Conservation (phyloP, 2,797 vertebrate species). For the Melanotaenia nigrans region DNA sequence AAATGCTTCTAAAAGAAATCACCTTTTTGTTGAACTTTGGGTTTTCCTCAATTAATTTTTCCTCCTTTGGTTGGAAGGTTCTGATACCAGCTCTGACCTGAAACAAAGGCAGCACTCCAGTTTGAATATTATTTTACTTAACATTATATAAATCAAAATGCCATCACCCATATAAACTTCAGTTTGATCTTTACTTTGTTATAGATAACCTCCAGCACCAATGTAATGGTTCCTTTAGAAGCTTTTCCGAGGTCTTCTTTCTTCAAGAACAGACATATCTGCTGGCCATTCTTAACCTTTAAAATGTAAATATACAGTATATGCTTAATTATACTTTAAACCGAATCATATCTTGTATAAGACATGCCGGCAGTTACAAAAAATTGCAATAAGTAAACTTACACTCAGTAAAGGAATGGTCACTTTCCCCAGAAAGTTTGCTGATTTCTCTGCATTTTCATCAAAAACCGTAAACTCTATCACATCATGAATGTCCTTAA, state of each 20-base stretch:
- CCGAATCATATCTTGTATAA: not conserved
- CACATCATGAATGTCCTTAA: conserved; percentile 95
- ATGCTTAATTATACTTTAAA: not conserved
- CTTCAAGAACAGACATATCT: conserved; percentile 87
- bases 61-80: conserved; percentile 90
- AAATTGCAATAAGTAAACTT: conserved; percentile 71
- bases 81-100: conserved; percentile 91
- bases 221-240: conserved; percentile 91
- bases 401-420: conserved; percentile 93
- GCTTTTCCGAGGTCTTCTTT: conserved; percentile 89
- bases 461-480: conserved; percentile 92
- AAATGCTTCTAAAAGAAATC: not conserved
- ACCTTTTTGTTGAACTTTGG: conserved; percentile 97
- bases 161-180: conserved; percentile 7
- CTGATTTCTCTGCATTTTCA: conserved; percentile 94
- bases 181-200: conserved; percentile 88
- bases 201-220: conserved; percentile 91
- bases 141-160: not conserved
- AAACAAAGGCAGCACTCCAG: not conserved
- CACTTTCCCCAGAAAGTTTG: conserved; percentile 93
- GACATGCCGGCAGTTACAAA: not conserved
- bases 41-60: conserved; percentile 87
- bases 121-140: not conserved
- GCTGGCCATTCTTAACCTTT: conserved; percentile 90
- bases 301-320: not conserved